Evolutionary conservation across 2,888 invertebrate species (phyloP), one percentile per base, ranked within the genome.

Genomic region (Acleris holmiana): DNA sequence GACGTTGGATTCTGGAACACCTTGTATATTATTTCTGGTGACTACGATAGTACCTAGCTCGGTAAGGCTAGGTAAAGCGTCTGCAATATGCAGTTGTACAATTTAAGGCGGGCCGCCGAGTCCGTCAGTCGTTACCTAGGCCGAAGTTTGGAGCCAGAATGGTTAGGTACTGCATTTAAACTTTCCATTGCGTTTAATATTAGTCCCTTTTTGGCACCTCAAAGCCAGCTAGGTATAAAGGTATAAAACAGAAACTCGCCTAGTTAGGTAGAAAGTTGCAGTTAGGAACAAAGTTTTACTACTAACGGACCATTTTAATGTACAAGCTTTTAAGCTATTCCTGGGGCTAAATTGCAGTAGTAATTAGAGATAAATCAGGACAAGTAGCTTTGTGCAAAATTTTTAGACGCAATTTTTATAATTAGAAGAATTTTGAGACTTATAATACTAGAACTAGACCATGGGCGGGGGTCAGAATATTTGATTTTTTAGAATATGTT

Each of bases 201-300:
- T 73, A 76, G 77, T 74, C 73, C 76, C 75, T 74, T 61, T 65
- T 66, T 66, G 78, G 75, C 77, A 78, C 75, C 72, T 72, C 71
- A 67, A 73, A 78, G 73, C 72, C 66, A 58, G 68, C 63, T 68
- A 66, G 59, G 51, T 51, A 48, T 57, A 18, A 48, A 50, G 21
- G 49, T 48, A 61, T 75, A 77, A 73, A 71, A 75, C 78, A 74
- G 75, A 72, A 73, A 69, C 73, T 72, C 72, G 73, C 70, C 76
- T 73, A 78, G 78, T 80, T 79, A 72, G 75, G 76, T 76, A 72
- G 71, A 71, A 80, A 77, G 66, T 76, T 68, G 73, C 71, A 78
- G 81, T 76, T 81, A 66, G 57, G 55, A 82, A 79, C 78, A 80
- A 85, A 84, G 78, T 85, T 83, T 77, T 71, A 71, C 74, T 75